Evolutionary conservation across 2,797 vertebrate genomes (phyloP), one percentile per base, ranked within the genome.

Genomic region (Erpetoichthys calabaricus): DNA sequence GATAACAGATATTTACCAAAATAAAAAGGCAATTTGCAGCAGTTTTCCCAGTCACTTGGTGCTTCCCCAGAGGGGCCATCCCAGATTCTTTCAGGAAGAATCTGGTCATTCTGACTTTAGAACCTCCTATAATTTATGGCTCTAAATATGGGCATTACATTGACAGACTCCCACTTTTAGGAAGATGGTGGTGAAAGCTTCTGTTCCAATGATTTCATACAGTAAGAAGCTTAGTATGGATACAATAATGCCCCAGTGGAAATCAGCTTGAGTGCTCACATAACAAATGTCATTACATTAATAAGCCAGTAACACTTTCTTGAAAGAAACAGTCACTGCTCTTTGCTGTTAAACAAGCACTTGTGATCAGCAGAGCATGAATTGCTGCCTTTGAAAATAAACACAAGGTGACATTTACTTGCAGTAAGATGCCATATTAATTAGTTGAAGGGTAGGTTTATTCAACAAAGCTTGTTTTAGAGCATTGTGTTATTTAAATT

Each of bases 401-500:
- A 9, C 3, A 7, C 3, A 49, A 49, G 7, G 47, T 9, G n/a
- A 7, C 47, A 9, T 49, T 49, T 49, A 9, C n/a, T 7, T 3
- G 47, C 47, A 49, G n/a, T 3, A n/a, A 49, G 47, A 49, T 49
- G 47, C n/a, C 47, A 49, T 6, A 7, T 49, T 49, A 7, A 49
- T 3, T 49, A 3, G n/a, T 6, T 3, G n/a, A 49, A 49, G 3
- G 47, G 47, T 7, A 9, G 47, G 47, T 9, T 49, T 6, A 3
- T 7, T 49, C 47, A 49, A 3, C 7, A 7, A 9, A 49, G n/a
- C 7, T 49, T 49, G 47, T 3, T 6, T 53, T 59, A 59, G 41
- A 6, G 53, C 3, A 54, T 58, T 49, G 7, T 57, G 5, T 47
- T 66, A 55, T 59, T 55, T 64, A 56, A 45, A 64, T 57, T 59